Evolutionary conservation across 1,140 invertebrate genomes (phyloP).

Genomic region (Drosophila oshimai): DNA sequence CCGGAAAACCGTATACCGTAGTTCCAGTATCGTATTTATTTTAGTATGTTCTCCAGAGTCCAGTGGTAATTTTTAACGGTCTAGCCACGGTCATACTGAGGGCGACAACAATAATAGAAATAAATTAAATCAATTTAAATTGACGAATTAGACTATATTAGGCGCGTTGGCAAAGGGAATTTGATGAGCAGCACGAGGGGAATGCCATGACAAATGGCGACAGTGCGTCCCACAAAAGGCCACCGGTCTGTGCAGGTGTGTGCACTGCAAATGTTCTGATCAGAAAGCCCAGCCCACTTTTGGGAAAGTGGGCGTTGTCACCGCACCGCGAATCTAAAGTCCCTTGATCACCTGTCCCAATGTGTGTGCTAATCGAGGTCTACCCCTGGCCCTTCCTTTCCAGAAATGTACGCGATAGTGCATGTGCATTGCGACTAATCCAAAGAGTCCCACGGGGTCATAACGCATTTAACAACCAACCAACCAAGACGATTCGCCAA

Average conservation of each 20-base stretch:
- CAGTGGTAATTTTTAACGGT: no score
- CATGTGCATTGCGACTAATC: conserved; percentile 70
- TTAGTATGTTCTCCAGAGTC: no score
- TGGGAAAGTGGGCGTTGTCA: conserved; percentile 58
- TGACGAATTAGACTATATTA: conserved; percentile 23
- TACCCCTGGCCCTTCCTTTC: conserved; percentile 24
- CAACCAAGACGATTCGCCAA: conserved; percentile 34
- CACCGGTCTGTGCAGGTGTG: conserved; percentile 66
- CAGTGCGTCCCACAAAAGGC: conserved; percentile 42
- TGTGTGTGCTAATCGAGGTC: conserved; percentile 29
- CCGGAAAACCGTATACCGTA: no score
- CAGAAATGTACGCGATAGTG: conserved; percentile 64
- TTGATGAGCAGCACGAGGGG: conserved; percentile 30
- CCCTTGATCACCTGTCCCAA: conserved; percentile 12
- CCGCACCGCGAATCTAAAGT: conserved; percentile 24
- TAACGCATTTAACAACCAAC: conserved; percentile 63
- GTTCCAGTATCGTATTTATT: no score
- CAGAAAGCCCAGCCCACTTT: conserved; percentile 53
- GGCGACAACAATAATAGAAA: conserved; percentile 4
- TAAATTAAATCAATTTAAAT: conserved; percentile 2
- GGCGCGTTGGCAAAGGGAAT: conserved; percentile 10
- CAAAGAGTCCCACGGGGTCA: conserved; percentile 71
- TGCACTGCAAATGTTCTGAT: conserved; percentile 33
- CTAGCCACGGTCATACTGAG: no score
- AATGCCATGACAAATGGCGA: conserved; percentile 40